A percentile compares a stretch with the other conserved stretches of the same genome.
phyloP scores from a whole-genome alignment of 1,140 invertebrate genomes.

The Scaptomyza pallida region DNA sequence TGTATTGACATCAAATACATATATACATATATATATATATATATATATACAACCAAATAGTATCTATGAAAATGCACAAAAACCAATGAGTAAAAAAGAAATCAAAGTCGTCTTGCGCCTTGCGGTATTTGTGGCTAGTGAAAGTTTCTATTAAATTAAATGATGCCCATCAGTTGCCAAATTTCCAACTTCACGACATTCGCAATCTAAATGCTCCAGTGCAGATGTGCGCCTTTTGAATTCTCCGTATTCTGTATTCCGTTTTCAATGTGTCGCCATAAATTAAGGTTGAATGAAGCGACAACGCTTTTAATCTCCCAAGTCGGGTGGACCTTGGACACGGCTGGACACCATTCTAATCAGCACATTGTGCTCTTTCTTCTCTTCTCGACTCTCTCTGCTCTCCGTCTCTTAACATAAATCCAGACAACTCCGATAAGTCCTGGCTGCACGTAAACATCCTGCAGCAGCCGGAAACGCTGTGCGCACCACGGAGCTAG shows the following conservation, averaged over 20 bases:
- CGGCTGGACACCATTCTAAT: slow-evolving; percentile 42
- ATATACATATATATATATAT: not conserved
- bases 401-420: slow-evolving; percentile 41
- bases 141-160: slow-evolving; percentile 68
- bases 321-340: slow-evolving; percentile 8
- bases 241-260: slow-evolving; percentile 1
- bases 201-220: slow-evolving; percentile 24
- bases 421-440: slow-evolving; percentile 67
- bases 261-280: slow-evolving; percentile 38
- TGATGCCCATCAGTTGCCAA: slow-evolving; percentile 40
- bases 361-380: slow-evolving; percentile 41
- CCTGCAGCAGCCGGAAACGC: slow-evolving; percentile 43
- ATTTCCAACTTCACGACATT: slow-evolving; percentile 16
- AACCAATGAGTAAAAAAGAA: not conserved
- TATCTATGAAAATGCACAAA: not conserved
- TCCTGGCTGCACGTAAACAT: slow-evolving; percentile 19
- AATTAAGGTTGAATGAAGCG: slow-evolving; percentile 56
- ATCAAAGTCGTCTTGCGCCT: slow-evolving; percentile 26
- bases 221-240: slow-evolving; percentile 13
- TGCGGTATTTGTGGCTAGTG: slow-evolving; percentile 21
- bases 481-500: slow-evolving; percentile 14
- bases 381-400: too few species aligned
- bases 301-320: slow-evolving; percentile 62
- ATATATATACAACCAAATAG: not conserved
- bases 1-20: slow-evolving; percentile 35